A percentile compares a stretch with the other conserved stretches of the same genome.
Evolutionary conservation across 2,113 vertebrate genomes (phyloP).

Genomic region (Tenebrosternarchus preto): DNA sequence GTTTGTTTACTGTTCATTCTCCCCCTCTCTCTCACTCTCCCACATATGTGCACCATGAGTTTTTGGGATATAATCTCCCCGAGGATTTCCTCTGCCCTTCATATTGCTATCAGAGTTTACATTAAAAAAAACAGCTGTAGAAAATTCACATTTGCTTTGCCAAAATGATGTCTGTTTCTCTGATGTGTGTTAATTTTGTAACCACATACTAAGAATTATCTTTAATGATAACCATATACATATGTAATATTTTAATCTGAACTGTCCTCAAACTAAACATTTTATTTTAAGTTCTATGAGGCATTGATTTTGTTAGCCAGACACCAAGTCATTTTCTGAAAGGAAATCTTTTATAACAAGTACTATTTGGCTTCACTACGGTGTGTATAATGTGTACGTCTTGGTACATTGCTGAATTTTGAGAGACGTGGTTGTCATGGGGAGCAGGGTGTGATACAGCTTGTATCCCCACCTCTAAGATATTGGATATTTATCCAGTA

Average conservation of each 20-base stretch:
- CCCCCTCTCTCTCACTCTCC: slow-evolving; percentile 50
- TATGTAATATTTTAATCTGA: background rate
- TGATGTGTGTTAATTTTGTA: background rate
- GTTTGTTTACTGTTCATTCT: slow-evolving; percentile 77
- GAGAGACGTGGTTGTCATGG: no score
- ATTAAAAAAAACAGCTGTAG: slow-evolving; percentile 1
- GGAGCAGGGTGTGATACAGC: background rate
- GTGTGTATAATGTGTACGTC: no score
- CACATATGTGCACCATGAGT: slow-evolving; percentile 49
- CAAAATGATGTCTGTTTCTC: background rate
- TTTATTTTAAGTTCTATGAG: background rate
- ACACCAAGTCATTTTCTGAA: background rate
- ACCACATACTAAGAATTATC: background rate
- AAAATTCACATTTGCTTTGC: background rate
- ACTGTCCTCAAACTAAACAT: background rate
- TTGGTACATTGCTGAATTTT: no score
- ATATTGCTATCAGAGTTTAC: background rate
- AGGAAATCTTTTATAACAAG: background rate
- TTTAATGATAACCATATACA: background rate
- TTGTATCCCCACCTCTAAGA: background rate
- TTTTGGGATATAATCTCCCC: slow-evolving; percentile 44
- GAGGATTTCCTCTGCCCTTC: slow-evolving; percentile 8
- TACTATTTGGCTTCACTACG: background rate
- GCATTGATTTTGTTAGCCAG: background rate
- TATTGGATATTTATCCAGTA: background rate